Evolutionary conservation across 37 sponge, comb jelly and placozoan genomes (phyloP).

Genomic region (Cliona cf. orientalis): DNA sequence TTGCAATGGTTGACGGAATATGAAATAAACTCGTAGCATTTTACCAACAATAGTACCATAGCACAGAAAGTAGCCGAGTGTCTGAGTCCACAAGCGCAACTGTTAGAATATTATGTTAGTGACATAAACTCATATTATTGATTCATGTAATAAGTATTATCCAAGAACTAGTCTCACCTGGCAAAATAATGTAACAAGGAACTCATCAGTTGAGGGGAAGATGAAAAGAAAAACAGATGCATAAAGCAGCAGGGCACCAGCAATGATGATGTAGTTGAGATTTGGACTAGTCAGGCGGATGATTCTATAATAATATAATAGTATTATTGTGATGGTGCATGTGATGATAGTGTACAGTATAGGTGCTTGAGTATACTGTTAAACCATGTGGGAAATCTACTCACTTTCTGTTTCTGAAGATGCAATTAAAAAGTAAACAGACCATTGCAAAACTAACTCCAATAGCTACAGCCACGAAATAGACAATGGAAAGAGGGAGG

Average conservation of each 20-base stretch:
- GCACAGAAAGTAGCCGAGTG: slow-evolving; percentile 38
- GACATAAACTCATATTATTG: no score
- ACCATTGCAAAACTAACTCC: slow-evolving; percentile 41
- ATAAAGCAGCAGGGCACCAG: slow-evolving; percentile 37
- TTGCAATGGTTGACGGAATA: slow-evolving; percentile 39
- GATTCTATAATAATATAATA: slow-evolving; percentile 25
- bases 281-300: slow-evolving; percentile 65
- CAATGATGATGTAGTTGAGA: slow-evolving; percentile 60
- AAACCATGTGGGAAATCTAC: no score
- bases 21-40: slow-evolving; percentile 54
- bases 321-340: no score
- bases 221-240: slow-evolving; percentile 19
- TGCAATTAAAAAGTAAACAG: slow-evolving; percentile 56
- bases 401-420: slow-evolving; percentile 65
- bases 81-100: slow-evolving; percentile 34
- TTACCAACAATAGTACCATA: slow-evolving; percentile 55
- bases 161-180: slow-evolving; percentile 56
- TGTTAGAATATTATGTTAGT: no score
- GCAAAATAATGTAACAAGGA: slow-evolving; percentile 1
- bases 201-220: not conserved
- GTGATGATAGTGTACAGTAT: no score
- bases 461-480: slow-evolving; percentile 15
- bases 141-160: no score
- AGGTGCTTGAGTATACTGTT: no score
- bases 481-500: slow-evolving; percentile 9